Percentiles rank a stretch among this genome's conserved stretches.
Conservation (phyloP, 2,797 vertebrate species). For the Carduelis carduelis region DNA sequence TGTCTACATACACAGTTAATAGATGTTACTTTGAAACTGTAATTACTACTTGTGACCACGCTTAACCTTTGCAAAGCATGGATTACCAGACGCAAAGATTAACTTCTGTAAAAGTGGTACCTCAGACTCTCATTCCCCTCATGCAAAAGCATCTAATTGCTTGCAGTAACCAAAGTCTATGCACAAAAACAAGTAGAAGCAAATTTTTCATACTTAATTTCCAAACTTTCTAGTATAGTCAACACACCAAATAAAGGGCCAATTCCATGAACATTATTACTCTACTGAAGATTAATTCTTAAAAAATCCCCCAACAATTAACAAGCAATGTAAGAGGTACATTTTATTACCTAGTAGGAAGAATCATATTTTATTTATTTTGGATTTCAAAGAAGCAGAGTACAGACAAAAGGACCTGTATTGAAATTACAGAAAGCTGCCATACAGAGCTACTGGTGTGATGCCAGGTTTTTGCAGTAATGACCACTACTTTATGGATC, state of each 20-base stretch:
- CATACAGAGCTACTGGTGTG: background rate
- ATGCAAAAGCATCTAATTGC: background rate
- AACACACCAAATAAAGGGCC: background rate
- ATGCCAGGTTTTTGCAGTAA: background rate
- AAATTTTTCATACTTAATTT: background rate
- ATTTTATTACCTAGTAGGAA: background rate
- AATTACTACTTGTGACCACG: conserved; percentile 15
- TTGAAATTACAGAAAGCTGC: background rate
- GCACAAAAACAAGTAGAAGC: background rate
- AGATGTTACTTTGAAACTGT: conserved; percentile 37
- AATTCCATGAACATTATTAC: background rate
- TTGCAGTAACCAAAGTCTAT: background rate
- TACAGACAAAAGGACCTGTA: background rate
- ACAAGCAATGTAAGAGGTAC: background rate
- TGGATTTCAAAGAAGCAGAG: background rate
- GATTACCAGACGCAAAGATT: conserved; percentile 27
- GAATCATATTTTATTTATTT: background rate
- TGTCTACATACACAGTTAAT: conserved; percentile 18
- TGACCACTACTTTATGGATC: background rate
- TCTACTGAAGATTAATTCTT: background rate
- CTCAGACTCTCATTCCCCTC: background rate
- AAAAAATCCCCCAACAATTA: background rate
- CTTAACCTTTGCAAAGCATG: background rate
- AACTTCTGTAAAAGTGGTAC: conserved; percentile 1
- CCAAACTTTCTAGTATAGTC: background rate